phyloP scores from a whole-genome alignment of 2,888 invertebrate genomes.

The Microchrysa polita region DNA sequence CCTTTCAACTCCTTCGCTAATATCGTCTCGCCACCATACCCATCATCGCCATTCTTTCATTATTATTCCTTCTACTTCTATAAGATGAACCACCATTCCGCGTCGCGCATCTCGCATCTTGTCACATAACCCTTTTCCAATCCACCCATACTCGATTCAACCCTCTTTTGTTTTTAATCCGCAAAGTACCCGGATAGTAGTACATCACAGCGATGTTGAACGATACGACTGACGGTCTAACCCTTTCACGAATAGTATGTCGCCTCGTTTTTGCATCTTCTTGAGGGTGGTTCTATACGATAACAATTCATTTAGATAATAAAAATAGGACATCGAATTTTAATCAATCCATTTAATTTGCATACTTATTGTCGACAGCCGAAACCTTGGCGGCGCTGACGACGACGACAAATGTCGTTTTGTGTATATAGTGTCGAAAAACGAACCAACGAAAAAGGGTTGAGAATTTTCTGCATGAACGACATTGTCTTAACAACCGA shows the following conservation, averaged over 20 bases:
- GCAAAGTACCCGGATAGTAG: constrained; percentile 6
- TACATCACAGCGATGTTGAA: background rate
- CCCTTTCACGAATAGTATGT: background rate
- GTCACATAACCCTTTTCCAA: constrained; percentile 15
- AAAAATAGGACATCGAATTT: constrained; percentile 60
- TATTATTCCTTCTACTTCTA: background rate
- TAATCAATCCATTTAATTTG: constrained; percentile 62
- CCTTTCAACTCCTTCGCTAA: background rate
- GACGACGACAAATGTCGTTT: background rate
- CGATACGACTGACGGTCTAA: constrained; percentile 31
- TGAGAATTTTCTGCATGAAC: constrained; percentile 25
- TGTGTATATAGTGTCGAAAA: background rate
- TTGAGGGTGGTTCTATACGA: constrained; percentile 43
- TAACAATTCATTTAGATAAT: constrained; percentile 52
- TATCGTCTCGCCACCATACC: no score
- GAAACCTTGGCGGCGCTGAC: background rate
- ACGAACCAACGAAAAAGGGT: constrained; percentile 29
- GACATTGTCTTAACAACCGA: background rate
- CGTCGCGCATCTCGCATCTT: background rate
- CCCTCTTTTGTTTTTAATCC: constrained; percentile 22
- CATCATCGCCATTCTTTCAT: constrained; percentile 1
- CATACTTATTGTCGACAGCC: constrained; percentile 50
- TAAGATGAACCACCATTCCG: background rate
- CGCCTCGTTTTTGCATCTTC: constrained; percentile 3
- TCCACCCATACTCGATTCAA: constrained; percentile 5